Evolutionary conservation across 2,888 invertebrate genomes (phyloP), one percentile per base, ranked within the genome.

Genomic region (Pristionchus exspectatus): DNA sequence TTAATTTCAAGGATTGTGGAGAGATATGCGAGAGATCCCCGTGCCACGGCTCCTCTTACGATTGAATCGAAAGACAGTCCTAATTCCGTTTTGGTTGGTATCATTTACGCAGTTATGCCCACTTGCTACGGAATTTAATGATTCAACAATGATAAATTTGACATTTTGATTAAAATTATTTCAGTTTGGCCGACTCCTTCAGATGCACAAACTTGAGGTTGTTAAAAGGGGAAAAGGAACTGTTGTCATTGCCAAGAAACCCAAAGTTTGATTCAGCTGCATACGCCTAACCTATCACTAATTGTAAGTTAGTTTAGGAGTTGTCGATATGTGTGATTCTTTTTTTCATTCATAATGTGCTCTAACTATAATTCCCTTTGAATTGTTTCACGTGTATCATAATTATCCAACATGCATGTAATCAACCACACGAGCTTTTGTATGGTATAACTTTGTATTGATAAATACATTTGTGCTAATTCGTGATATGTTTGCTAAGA

Each of bases 121-220:
- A 24, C 24, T 24, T 66, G 21, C 66, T 21, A 24, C n/a, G 63
- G 63, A 63, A 24, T 24, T 63, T n/a, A 0, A 14, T 18, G 30
- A 30, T 33, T 18, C 69, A 69, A 33, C 27, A 30, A 74, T 21
- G 74, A 14, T 30, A 27, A 33, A 27, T 18, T 74, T 74, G 38
- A 38, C 38, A n/a, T 30, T 24, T 69, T 69, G n/a, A 69, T 30
- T 69, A 1, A n/a, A 5, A 30, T 24, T 2, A 66, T 72, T 72
- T 72, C 89, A 92, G 91, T 92, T 93, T n/a, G 91, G 91, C 56
- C 92, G 92, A 33, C 90, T 92, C 21, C 89, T 93, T 81, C 91
- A 92, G 83, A 91, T 92, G 83, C 92, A 92, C 83, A 92, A 91
- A 56, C 87, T 93, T 69, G 93, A 93, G 88, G 90, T 93, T 18